Conservation (phyloP, 2,797 vertebrate genomes). For the Macroramphosus scolopax region DNA sequence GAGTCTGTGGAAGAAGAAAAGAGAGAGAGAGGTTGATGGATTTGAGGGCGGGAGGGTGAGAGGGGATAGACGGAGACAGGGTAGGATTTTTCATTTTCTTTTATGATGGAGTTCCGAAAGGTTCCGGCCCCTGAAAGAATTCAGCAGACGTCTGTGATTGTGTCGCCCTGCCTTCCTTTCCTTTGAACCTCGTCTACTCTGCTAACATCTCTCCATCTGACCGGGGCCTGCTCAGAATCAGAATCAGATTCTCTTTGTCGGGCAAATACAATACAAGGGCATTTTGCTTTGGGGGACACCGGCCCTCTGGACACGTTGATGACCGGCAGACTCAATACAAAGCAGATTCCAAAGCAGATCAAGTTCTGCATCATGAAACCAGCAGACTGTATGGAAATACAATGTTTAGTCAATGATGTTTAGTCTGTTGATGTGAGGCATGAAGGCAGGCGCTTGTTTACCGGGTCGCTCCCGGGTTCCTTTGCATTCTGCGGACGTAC, state of each 20-base stretch:
- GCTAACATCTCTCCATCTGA: constrained; percentile 28
- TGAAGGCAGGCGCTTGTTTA: no score
- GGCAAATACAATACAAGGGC: background rate
- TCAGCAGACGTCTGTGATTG: constrained; percentile 36
- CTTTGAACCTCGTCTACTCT: constrained; percentile 2
- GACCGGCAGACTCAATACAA: no score
- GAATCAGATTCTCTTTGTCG: constrained; percentile 26
- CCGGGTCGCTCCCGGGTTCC: no score
- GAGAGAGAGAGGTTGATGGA: constrained; percentile 3
- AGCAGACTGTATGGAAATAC: no score
- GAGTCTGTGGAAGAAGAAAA: constrained; percentile 69
- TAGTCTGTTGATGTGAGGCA: no score
- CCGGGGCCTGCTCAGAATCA: constrained; percentile 21
- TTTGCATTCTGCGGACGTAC: no score
- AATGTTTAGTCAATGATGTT: no score
- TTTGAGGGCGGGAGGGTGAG: background rate
- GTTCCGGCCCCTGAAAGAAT: constrained; percentile 34
- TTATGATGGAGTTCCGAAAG: constrained; percentile 44
- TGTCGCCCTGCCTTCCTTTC: constrained; percentile 27
- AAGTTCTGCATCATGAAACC: no score
- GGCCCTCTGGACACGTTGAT: no score
- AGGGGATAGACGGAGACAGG: constrained; percentile 8
- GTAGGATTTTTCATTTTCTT: constrained; percentile 42
- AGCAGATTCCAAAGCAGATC: no score
- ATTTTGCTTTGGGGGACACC: no score